Percentiles rank a stretch among this genome's conserved stretches.
These are phyloP conservation scores for Lepidostoma basale DNA, from an alignment of 1,140 invertebrate species.

Conservation along the genomic window DNA sequence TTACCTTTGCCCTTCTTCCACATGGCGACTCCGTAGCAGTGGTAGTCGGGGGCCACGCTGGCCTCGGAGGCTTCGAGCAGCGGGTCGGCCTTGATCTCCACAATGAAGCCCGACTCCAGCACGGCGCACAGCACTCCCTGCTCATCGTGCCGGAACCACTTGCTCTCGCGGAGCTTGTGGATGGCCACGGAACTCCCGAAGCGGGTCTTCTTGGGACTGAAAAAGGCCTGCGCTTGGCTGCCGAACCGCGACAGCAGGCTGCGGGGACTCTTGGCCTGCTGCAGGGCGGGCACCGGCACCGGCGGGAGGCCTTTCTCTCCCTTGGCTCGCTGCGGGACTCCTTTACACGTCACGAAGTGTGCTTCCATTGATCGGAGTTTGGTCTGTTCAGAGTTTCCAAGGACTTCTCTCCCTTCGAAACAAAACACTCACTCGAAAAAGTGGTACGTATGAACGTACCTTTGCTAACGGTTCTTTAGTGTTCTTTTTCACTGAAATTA, in stretches of 20 bases:
- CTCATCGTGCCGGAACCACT: constrained; percentile 71
- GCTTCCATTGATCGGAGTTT: constrained; percentile 59
- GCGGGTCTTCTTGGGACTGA: constrained; percentile 59
- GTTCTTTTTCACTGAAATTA: constrained; percentile 7
- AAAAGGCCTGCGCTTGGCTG: constrained; percentile 60
- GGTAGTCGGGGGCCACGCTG: constrained; percentile 55
- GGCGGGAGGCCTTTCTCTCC: constrained; percentile 30
- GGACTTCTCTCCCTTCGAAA: neutral
- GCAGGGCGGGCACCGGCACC: constrained; percentile 47
- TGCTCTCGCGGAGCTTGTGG: constrained; percentile 70
- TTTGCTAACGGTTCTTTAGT: neutral
- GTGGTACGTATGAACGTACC: neutral
- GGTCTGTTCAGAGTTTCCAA: constrained; percentile 12
- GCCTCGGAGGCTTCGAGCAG: constrained; percentile 53
- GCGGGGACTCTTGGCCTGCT: constrained; percentile 35
- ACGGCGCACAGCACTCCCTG: constrained; percentile 70
- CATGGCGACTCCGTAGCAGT: constrained; percentile 66
- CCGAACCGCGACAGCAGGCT: constrained; percentile 59
- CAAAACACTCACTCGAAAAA: constrained; percentile 7
- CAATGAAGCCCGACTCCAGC: constrained; percentile 70
- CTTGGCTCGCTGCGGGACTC: constrained; percentile 53
- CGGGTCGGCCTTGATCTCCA: constrained; percentile 64
- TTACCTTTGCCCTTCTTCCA: constrained; percentile 71
- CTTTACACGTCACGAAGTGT: constrained; percentile 61
- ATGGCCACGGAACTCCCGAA: constrained; percentile 69